Conservation (phyloP, 2,113 vertebrate genomes). For the Nycticebus coucang region DNA sequence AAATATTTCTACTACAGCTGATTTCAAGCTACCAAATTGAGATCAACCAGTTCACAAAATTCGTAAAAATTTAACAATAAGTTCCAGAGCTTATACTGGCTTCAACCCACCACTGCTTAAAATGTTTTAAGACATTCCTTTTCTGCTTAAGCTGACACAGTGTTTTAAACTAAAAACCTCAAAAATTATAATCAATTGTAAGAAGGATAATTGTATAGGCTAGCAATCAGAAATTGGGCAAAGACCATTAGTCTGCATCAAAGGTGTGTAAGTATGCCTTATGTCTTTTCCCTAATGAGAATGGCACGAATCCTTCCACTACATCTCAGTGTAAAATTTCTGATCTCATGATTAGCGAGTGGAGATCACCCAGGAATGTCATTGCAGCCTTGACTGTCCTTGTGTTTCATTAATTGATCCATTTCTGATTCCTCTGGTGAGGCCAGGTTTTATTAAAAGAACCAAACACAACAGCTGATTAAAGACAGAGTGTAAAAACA, state of each 20-base stretch:
- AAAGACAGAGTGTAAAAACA: neutral
- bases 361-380: neutral
- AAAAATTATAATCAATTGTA: neutral
- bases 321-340: neutral
- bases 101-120: neutral
- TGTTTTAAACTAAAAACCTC: constrained; percentile 24
- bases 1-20: neutral
- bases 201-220: neutral
- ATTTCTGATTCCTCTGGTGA: constrained; percentile 25
- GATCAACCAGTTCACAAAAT: neutral
- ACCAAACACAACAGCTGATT: neutral
- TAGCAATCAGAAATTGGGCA: neutral
- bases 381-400: neutral
- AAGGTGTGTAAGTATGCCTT: neutral
- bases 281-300: neutral
- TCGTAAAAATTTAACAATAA: neutral
- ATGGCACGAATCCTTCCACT: neutral
- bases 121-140: neutral
- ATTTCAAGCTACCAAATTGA: neutral
- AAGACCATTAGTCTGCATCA: neutral
- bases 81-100: neutral
- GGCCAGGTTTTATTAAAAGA: constrained; percentile 27
- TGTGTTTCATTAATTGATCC: neutral
- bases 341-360: neutral
- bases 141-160: neutral